Evolutionary conservation across 2,888 invertebrate genomes (phyloP), one percentile per base, ranked within the genome.

Genomic region (Gastracanthus pulcherrimus): DNA sequence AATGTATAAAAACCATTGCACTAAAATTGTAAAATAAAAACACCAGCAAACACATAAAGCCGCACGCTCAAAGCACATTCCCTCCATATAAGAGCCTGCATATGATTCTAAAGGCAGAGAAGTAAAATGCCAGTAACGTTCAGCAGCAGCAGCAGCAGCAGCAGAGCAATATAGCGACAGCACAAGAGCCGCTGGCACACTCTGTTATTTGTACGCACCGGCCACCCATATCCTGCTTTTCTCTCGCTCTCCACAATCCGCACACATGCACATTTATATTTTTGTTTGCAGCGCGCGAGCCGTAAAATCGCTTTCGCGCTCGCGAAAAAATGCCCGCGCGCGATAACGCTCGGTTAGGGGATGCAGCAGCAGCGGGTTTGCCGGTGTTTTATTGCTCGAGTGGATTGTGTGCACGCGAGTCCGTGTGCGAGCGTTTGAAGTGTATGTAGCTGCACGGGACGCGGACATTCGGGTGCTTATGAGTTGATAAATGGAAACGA

Each of bases 401-500:
- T n/a, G 34, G 31, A 34, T 38, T 19, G 58, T 5, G 19, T 60
- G 34, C 29, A 19, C 26, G 34, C 31, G 19, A 23, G 41, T 16
- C 1, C 5, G 5, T 6, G 5, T 16, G 51, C 23, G 62, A 13
- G 41, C 45, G 19, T 70, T 70, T 48, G 51, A 48, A 51, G 51
- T 60, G 26, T 19, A 48, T n/a, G n/a, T 26, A 62, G 45, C 19
- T 79, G 79, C 67, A 38, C 74, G 34, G 60, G 79, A 79, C 79
- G 60, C 45, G 58, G 29, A 60, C 60, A 67, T 74, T 74, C 60
- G 67, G 67, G 31, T 67, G 71, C 67, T 79, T 74, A 74, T 67
- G 60, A 67, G 58, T 72, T 79, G 79, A 79, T 74, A 74, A 79
- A 79, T 74, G 79, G 74, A 79, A 72, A 45, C 72, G 79, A 58